A percentile compares a stretch with the other conserved stretches of the same genome.
Conservation (phyloP, 2,113 vertebrate species). For the Saccopteryx bilineata region DNA sequence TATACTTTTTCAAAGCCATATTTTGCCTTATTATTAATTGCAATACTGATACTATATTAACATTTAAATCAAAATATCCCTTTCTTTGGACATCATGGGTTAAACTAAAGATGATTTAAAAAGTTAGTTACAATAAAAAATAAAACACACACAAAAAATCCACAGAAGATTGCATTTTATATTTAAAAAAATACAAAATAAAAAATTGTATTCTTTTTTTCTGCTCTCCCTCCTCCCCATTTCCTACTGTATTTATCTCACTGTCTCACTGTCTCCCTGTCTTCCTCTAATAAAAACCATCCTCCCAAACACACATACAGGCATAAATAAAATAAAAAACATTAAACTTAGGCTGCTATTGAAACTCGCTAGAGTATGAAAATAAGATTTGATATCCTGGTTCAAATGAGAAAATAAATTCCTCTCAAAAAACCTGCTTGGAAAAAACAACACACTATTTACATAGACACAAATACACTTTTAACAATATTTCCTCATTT, state of each 20-base stretch:
- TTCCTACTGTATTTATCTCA: neutral
- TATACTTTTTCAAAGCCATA: neutral
- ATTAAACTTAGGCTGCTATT: neutral
- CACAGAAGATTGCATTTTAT: neutral
- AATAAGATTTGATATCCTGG: neutral
- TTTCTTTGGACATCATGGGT: neutral
- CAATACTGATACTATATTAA: neutral
- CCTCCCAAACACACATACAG: neutral
- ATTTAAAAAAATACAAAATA: neutral
- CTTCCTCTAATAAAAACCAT: neutral
- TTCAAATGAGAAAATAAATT: neutral
- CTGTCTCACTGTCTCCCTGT: neutral
- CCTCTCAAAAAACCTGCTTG: neutral
- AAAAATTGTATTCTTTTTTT: neutral
- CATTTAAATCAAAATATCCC: neutral
- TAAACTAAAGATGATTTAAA: neutral
- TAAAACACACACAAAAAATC: neutral
- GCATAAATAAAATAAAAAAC: neutral
- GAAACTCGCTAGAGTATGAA: neutral
- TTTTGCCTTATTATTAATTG: neutral
- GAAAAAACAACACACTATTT: neutral
- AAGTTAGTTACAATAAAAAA: neutral
- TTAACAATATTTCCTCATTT: constrained; percentile 36
- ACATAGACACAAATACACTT: neutral
- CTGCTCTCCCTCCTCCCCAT: neutral